Base-by-base conservation (phyloP, 30 jellyfish, hydroid and myxozoan species). In the Hydra vulgaris region DNA sequence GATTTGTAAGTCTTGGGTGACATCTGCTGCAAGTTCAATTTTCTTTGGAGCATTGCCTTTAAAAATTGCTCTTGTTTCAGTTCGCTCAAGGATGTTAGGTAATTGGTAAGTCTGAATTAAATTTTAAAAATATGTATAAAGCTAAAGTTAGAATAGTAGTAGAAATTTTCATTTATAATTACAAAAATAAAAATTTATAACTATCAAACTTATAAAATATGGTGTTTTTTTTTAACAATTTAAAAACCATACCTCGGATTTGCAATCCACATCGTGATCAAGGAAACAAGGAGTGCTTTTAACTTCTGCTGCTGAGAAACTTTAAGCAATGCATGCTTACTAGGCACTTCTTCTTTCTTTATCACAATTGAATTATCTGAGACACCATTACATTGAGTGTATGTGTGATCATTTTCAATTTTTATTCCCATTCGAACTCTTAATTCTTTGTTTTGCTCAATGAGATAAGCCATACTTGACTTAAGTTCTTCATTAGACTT, bases 241-340 rank as follows among this genome's bases (percentile, higher is more conserved):
- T n/a, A n/a, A n/a, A n/a, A 71, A 54, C 5, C 71, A 17, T 76
- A 80, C 90, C 94, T 84, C 68, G 83, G 85, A 81, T 89, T 90
- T 86, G 85, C 86, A 88, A 90, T 82, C 97, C 97, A 90, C 76
- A 85, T 87, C 86, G 94, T 89, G 95, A 81, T 85, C 87, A 90
- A 81, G 84, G 97, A 54, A 87, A 85, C 92, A 74, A 90, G 95
- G 76, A 90, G 97, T 74, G 86, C 82, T 93, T 82, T 95, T 40
- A 81, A 74, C 74, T 90, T 90, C 97, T 85, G 86, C 97, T 80
- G 97, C 97, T 53, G 97, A 90, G 97, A 90, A 90, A 90, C 68
- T 27, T 55, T 74, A 89, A 82, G 94, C 73, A 95, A 90, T 90
- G 97, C 97, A 79, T 90, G 83, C 94, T 86, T 94, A 54, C 87